phyloP scores from a whole-genome alignment of 1,140 invertebrate species.

The Bombus superbus region DNA sequence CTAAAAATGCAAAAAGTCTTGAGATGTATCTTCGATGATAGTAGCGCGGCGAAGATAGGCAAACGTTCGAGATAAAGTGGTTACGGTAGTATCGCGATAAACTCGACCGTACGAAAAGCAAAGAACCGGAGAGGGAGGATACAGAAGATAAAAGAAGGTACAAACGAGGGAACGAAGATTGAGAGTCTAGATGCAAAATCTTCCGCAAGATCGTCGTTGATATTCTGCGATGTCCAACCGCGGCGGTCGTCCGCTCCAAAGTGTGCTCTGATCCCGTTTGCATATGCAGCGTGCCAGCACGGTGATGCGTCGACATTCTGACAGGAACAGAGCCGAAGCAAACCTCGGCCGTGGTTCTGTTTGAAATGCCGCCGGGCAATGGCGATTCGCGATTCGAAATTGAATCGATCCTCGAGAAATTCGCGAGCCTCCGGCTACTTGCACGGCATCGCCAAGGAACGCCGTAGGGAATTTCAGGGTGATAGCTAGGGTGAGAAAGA shows the following conservation, averaged over 20 bases:
- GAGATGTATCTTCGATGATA: too few species aligned
- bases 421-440: not conserved
- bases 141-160: too few species aligned
- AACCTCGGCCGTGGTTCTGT: constrained; percentile 38
- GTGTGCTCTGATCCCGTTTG: constrained; percentile 41
- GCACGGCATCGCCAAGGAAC: too few species aligned
- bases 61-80: too few species aligned
- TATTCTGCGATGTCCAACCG: constrained; percentile 4
- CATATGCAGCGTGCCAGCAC: constrained; percentile 29
- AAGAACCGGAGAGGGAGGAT: too few species aligned
- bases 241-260: constrained; percentile 29
- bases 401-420: constrained; percentile 26
- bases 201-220: not conserved
- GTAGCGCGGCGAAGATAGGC: too few species aligned
- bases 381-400: not conserved
- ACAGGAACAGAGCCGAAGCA: not conserved
- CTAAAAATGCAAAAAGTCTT: too few species aligned
- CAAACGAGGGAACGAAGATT: too few species aligned
- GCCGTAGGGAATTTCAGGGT: not conserved
- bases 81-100: too few species aligned
- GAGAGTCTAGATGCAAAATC: not conserved
- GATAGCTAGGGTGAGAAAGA: too few species aligned
- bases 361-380: constrained; percentile 21
- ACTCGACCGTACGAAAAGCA: too few species aligned
- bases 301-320: constrained; percentile 40